A percentile compares a stretch with the other conserved stretches of the same genome.
phyloP scores from a whole-genome alignment of 2,113 vertebrate genomes.

The Illadopsis cleaveri region DNA sequence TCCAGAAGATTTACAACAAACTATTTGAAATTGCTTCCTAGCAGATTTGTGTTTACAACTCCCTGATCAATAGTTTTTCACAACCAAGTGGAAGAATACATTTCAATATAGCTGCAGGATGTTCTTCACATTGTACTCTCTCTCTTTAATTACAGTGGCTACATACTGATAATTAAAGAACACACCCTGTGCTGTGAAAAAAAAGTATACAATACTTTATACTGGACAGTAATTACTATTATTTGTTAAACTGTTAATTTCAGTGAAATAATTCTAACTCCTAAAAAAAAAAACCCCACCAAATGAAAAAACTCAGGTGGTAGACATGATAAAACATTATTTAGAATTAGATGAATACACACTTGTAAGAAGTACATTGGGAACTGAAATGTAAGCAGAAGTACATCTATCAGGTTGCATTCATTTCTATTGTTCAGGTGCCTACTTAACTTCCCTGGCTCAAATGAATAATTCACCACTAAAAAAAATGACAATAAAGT shows the following conservation, averaged over 20 bases:
- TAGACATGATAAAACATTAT: background rate
- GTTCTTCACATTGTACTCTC: background rate
- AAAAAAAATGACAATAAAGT: background rate
- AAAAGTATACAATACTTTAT: background rate
- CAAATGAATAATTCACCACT: background rate
- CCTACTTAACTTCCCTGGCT: background rate
- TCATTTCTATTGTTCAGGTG: background rate
- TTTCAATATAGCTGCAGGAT: background rate
- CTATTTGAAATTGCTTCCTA: background rate
- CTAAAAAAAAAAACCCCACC: background rate
- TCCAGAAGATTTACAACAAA: constrained; percentile 9
- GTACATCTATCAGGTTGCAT: background rate
- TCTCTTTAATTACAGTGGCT: background rate
- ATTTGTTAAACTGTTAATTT: background rate
- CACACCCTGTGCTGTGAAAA: background rate
- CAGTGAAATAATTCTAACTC: background rate
- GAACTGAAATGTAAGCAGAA: background rate
- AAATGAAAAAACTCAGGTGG: background rate
- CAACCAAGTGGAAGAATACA: background rate
- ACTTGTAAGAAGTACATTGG: background rate
- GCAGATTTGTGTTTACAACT: background rate
- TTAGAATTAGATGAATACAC: background rate
- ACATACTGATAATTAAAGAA: background rate
- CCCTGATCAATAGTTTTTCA: background rate
- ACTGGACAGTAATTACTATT: background rate